These are phyloP conservation scores for Trimorus sp. DNA, from an alignment of 2,888 invertebrate species.

Conservation along the genomic window DNA sequence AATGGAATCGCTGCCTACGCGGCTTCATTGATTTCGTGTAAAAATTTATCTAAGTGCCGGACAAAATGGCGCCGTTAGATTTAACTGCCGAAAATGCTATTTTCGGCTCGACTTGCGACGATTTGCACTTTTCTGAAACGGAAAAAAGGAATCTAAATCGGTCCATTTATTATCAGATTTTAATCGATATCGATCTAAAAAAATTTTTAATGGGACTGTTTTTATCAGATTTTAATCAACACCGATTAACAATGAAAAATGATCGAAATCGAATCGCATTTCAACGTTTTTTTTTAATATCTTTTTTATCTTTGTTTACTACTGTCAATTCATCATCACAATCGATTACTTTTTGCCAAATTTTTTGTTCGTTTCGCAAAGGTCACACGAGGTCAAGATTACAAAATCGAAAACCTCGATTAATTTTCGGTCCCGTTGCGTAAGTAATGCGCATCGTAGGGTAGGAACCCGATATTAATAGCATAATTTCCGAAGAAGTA, in stretches of 20 bases:
- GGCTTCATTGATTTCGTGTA: constrained; percentile 38
- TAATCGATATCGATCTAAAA: too few species aligned
- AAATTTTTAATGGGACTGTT: too few species aligned
- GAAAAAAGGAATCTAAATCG: too few species aligned
- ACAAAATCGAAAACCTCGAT: background rate
- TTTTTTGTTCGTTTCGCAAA: background rate
- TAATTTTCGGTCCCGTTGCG: background rate
- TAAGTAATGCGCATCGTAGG: background rate
- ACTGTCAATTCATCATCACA: too few species aligned
- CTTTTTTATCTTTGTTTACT: too few species aligned
- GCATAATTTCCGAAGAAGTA: background rate
- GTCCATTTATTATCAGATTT: too few species aligned
- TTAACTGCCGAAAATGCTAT: constrained; percentile 15
- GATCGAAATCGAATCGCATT: too few species aligned
- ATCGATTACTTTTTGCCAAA: too few species aligned
- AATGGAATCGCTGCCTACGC: constrained; percentile 7
- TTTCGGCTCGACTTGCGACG: background rate
- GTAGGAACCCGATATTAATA: constrained; percentile 5
- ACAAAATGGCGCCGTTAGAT: constrained; percentile 27
- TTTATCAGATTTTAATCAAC: too few species aligned
- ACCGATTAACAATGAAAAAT: too few species aligned
- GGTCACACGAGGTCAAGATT: background rate
- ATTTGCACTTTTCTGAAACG: too few species aligned
- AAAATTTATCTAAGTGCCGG: constrained; percentile 33
- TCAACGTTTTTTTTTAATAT: too few species aligned